These are phyloP conservation scores for Drosophila meridiana DNA, from an alignment of 2,888 invertebrate species.

Conservation along the genomic window DNA sequence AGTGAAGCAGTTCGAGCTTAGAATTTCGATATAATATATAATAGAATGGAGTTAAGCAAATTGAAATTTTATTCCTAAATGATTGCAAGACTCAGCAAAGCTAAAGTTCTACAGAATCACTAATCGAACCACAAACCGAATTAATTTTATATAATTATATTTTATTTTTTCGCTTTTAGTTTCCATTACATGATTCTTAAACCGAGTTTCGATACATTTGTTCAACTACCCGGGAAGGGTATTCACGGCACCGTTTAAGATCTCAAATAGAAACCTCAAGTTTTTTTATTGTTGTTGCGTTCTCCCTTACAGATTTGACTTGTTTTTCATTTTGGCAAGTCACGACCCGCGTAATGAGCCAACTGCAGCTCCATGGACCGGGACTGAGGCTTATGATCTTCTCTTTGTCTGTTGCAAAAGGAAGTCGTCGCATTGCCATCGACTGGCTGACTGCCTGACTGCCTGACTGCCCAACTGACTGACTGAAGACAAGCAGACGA, in stretches of 20 bases:
- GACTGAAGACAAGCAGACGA: constrained; percentile 9
- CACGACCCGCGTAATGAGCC: constrained; percentile 80
- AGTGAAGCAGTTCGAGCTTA: too few species aligned
- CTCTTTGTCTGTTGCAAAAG: constrained; percentile 66
- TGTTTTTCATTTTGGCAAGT: constrained; percentile 79
- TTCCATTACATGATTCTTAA: too few species aligned
- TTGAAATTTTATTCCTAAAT: too few species aligned
- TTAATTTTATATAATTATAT: too few species aligned
- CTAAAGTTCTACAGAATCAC: too few species aligned
- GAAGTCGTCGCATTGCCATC: constrained; percentile 60
- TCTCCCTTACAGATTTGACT: constrained; percentile 66
- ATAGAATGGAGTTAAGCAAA: too few species aligned
- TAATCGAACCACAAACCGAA: too few species aligned
- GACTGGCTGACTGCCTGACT: constrained; percentile 30
- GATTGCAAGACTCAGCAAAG: too few species aligned
- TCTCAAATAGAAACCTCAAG: not conserved
- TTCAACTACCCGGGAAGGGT: constrained; percentile 8
- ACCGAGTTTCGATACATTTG: not conserved
- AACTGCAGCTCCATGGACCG: constrained; percentile 39
- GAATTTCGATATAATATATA: too few species aligned
- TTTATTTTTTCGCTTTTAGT: too few species aligned
- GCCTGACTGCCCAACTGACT: constrained; percentile 18
- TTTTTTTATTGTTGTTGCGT: constrained; percentile 27
- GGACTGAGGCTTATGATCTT: constrained; percentile 67
- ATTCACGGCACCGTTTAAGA: not conserved